A percentile compares a stretch with the other conserved stretches of the same genome.
Conservation (phyloP, 2,113 vertebrate species). For the Chaetorhynchus papuensis region DNA sequence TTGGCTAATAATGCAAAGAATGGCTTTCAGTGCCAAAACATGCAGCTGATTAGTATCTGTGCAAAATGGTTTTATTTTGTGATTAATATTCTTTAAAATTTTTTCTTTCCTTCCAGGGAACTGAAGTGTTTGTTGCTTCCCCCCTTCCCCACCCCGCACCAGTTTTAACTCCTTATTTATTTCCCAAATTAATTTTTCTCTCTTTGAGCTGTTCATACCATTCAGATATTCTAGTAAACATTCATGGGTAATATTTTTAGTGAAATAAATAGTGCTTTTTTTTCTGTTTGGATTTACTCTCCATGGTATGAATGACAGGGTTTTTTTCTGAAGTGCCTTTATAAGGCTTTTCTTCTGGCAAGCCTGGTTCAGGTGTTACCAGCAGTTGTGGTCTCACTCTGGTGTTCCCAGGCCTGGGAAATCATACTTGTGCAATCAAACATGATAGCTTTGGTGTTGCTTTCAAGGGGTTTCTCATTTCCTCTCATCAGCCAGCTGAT, state of each 20-base stretch:
- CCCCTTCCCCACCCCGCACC: background rate
- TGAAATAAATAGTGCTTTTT: background rate
- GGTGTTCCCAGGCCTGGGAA: background rate
- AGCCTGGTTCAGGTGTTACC: background rate
- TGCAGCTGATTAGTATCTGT: background rate
- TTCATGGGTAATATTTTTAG: background rate
- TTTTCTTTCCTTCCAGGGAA: background rate
- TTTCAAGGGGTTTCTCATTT: background rate
- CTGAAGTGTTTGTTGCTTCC: background rate
- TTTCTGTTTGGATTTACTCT: background rate
- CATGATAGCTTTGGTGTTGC: background rate
- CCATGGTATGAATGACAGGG: background rate
- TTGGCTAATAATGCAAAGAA: background rate
- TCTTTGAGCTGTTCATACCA: background rate
- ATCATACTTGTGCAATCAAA: background rate
- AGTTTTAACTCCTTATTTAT: background rate
- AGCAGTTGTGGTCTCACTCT: background rate
- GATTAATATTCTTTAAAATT: background rate
- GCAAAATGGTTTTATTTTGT: background rate
- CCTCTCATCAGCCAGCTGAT: background rate
- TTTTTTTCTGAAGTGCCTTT: background rate
- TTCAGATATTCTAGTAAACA: background rate
- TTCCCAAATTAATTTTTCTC: background rate
- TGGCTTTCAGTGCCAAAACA: background rate
- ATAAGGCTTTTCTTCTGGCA: background rate